Evolutionary conservation across 2,888 invertebrate genomes (phyloP), one percentile per base, ranked within the genome.

Genomic region (Chironomus tentans): DNA sequence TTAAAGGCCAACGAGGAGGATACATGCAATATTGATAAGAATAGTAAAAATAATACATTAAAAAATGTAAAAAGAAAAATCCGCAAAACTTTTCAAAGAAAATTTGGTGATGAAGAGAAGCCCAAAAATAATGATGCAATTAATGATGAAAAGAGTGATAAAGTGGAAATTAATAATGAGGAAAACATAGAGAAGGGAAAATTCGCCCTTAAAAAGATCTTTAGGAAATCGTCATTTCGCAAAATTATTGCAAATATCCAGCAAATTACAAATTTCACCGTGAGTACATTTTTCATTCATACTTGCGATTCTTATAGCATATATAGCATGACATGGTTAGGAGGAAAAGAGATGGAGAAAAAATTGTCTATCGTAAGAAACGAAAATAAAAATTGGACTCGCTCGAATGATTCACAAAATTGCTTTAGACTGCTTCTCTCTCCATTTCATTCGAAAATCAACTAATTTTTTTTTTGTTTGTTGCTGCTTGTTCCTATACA

Each of bases 261-360:
- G 38, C 22, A 69, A 21, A 56, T 76, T 48, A 76, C 76, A 76
- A 76, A 68, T 56, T 76, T 69, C 61, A 69, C 76, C 76, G 76
- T 76, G 62, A 76, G 74, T 75, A 18, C 18, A 65, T 22, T 24
- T 22, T 13, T 15, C 68, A 68, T 65, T 65, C 65, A 65, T 65
- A 65, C 13, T 10, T 56, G 15, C n/a, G 56, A 65, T 24, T 24
- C 65, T 12, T 65, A 65, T 65, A 3, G 65, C 18, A 65, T 18
- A n/a, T n/a, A 65, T 65, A 10, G 24, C 65, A 65, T 65, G 65
- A 65, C 65, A 65, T 65, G 65, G 24, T 56, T 65, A 22, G n/a
- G 46, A 13, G 56, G 10, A 50, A 62, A 38, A 68, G 5, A 74
- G 24, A 74, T 50, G 50, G 50, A 71, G 12, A 71, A 1, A 13